Evolutionary conservation across 2,113 vertebrate species (phyloP), one percentile per base, ranked within the genome.

Genomic region (Perca schrenkii): DNA sequence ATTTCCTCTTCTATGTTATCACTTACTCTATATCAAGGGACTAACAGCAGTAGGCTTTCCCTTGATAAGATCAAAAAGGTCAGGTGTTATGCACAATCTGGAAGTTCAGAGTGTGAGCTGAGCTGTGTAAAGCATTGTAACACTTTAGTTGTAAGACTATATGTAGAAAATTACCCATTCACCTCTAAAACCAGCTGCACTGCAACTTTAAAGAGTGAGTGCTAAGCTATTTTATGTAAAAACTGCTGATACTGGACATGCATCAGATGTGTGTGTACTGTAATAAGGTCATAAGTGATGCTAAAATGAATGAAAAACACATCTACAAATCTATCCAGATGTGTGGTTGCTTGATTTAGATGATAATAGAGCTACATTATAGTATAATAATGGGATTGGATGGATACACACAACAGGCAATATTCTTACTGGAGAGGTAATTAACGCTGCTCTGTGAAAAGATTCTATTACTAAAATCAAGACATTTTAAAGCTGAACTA

Each of bases 141-240:
- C 54, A 19, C 10, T 57, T 57, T 11, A 47, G 12, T 57, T 36
- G 47, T 40, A 63, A 63, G 8, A 40, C 21, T 22, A 52, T 16
- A 53, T 40, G 47, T 25, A 22, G 21, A 25, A 54, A 40, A 8
- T 16, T 10, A 17, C 1, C 19, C 19, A 36, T 36, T 64, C 49
- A 54, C 50, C 61, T 76, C 74, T 46, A 65, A 64, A 76, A 54
- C 10, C 61, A 54, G 58, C 49, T 12, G 49, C 49, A 54, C 14
- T 62, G 72, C 58, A 74, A 22, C 58, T 52, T 62, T n/a, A 70
- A 11, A 63, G 25, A 52, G 8, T 16, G 47, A 34, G 21, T 46
- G 49, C 61, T 65, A 50, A 76, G 22, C 17, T 14, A 17, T 19
- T 63, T 10, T 8, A 15, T 53, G 34, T 6, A 28, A 46, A 46